Base-by-base conservation (phyloP, 2,888 invertebrate genomes). In the Erannis defoliaria region DNA sequence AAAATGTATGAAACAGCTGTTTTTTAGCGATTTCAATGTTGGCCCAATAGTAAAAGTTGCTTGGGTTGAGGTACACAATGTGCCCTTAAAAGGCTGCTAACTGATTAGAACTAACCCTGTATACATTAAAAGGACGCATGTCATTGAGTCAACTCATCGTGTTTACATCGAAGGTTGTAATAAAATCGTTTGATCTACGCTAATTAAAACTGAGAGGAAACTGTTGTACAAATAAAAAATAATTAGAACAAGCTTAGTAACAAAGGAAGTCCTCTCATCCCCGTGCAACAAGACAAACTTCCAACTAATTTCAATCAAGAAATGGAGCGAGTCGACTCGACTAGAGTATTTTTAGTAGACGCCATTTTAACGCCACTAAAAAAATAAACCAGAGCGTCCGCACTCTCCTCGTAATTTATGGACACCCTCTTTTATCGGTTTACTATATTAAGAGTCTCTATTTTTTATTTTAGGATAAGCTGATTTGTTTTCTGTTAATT, bases 321-420 rank as follows among this genome's bases (percentile, higher is more conserved):
- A 50, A 58, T 43, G 76, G 79, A 80, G 76, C 80, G 80, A 74
- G 56, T 69, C 78, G 77, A 77, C 82, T 84, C 85, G 85, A 79
- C 83, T 77, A 81, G 80, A 62, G 77, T 90, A 90, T 90, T 90
- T 90, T 86, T 81, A 81, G 86, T 76, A 71, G 80, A 83, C 84
- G 84, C 83, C 84, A 78, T 85, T 83, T 80, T 78, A 82, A 81
- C 81, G 84, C 81, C 83, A 57, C 56, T 53, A 48, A 83, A 83
- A 86, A 81, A 82, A 78, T n/a, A 85, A 81, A 80, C 77, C 81
- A 80, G 73, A 77, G 73, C 79, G 76, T 81, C 75, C 73, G 70
- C 77, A 77, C 77, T 80, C 78, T 76, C 76, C 75, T 69, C 65
- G 72, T 84, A 86, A 89, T 87, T 89, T 90, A 90, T 90, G 82